Conservation (phyloP, 2,888 invertebrate species). For the Ethmia dodecea region DNA sequence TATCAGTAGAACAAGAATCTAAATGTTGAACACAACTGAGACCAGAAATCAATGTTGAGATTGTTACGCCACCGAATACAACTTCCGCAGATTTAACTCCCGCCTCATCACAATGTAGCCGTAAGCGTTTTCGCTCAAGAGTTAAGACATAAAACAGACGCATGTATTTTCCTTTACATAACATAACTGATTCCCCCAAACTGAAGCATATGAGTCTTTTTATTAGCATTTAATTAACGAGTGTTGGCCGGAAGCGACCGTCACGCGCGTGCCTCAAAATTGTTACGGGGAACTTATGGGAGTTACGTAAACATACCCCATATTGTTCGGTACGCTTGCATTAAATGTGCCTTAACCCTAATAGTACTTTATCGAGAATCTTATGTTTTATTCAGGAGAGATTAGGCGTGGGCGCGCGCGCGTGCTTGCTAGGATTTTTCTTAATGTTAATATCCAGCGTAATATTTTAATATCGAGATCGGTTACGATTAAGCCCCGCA, state of each 20-base stretch:
- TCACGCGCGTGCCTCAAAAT: conserved; percentile 48
- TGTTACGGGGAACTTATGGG: conserved; percentile 30
- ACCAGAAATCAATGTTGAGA: conserved; percentile 50
- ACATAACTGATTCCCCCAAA: conserved; percentile 35
- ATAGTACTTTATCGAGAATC: conserved; percentile 67
- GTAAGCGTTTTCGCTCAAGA: conserved; percentile 27
- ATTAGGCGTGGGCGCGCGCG: conserved; percentile 52
- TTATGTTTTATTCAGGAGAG: conserved; percentile 73
- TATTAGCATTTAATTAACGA: conserved; percentile 70
- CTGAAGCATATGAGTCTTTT: conserved; percentile 33
- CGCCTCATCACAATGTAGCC: conserved; percentile 31
- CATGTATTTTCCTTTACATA: conserved; percentile 27
- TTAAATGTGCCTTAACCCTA: conserved; percentile 65
- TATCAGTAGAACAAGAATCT: conserved; percentile 27
- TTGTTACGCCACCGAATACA: conserved; percentile 41
- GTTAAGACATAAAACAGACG: conserved; percentile 20
- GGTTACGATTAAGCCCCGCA: no score
- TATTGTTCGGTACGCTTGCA: conserved; percentile 54
- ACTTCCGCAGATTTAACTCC: conserved; percentile 39
- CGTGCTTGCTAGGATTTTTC: conserved; percentile 52
- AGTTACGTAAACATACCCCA: conserved; percentile 26
- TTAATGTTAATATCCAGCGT: conserved; percentile 44
- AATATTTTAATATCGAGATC: conserved; percentile 41
- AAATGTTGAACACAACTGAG: conserved; percentile 35
- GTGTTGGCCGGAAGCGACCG: conserved; percentile 40